Evolutionary conservation across 1,140 invertebrate genomes (phyloP), one percentile per base, ranked within the genome.

Genomic region (Megalopta genalis): DNA sequence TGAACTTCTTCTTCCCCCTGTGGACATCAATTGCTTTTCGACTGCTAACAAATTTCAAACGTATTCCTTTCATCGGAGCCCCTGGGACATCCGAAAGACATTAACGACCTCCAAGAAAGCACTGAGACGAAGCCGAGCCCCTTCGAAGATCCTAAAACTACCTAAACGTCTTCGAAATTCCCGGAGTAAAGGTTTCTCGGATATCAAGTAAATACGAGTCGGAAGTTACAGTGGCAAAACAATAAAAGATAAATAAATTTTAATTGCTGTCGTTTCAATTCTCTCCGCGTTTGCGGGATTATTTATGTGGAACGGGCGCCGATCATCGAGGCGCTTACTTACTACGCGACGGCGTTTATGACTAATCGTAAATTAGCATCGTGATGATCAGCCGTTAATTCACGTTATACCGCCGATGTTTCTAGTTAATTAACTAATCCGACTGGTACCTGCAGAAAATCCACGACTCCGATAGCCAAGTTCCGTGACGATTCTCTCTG

Each of bases 311-410:
- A 5, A 73, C 27, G 52, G 42, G 23, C 23, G 9, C 1, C 27
- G 46, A 18, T 57, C n/a, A 8, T 14, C 46, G 4, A 5, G 42
- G 23, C 23, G 21, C 10, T 66, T 57, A 32, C 25, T 27, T n/a
- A n/a, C 66, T n/a, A 9, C 18, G 2, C 12, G 46, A 27, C 42
- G 10, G 3, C 67, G 18, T 63, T 71, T 64, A 52, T 7, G 25
- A 18, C 54, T 59, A 84, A 80, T 71, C 63, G 46, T 83, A 71
- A 80, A 84, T 83, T 84, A 71, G 57, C 27, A n/a, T 7, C n/a
- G 46, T 46, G 49, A 71, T 59, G 74, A 67, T 57, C 37, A 42
- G 12, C 42, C 12, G 39, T 42, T 62, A 68, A 72, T 80, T 71
- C 52, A n/a, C 27, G 21, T 23, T 32, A n/a, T n/a, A 14, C 21